These are phyloP conservation scores for Brachionus asplanchnoidis DNA, from an alignment of 1,140 invertebrate species.

Conservation along the genomic window DNA sequence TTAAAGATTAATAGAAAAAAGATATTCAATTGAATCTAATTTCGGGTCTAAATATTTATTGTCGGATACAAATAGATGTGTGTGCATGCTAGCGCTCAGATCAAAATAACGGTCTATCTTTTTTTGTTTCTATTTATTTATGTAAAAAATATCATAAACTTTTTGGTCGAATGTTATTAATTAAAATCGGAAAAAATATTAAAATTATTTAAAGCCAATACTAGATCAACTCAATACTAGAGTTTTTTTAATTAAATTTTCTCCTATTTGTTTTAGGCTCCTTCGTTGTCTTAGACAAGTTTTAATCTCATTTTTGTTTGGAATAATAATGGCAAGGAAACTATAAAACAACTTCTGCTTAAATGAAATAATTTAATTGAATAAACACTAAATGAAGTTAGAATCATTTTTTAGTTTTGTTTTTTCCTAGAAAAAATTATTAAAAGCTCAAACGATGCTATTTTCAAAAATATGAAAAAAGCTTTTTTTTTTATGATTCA, in stretches of 20 bases:
- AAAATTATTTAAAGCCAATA: background rate
- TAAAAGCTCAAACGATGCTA: no score
- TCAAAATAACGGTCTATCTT: background rate
- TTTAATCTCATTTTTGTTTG: no score
- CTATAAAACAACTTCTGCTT: no score
- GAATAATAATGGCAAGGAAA: no score
- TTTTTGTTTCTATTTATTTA: background rate
- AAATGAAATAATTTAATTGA: no score
- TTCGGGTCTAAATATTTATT: background rate
- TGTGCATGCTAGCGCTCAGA: background rate
- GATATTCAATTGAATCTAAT: background rate
- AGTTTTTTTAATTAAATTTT: background rate
- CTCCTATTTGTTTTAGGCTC: no score
- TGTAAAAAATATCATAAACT: background rate
- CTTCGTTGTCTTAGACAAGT: no score
- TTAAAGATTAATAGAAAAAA: background rate
- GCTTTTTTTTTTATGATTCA: no score
- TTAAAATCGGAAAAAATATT: background rate
- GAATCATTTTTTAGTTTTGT: no score
- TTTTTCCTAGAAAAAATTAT: no score
- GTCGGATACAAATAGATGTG: background rate
- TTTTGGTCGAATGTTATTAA: background rate
- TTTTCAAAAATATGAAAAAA: no score
- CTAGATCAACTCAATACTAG: background rate
- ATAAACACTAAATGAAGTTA: no score